These are phyloP conservation scores for Mastigias papua DNA, from an alignment of 30 jellyfish, hydroid and myxozoan genomes.

Conservation along the genomic window DNA sequence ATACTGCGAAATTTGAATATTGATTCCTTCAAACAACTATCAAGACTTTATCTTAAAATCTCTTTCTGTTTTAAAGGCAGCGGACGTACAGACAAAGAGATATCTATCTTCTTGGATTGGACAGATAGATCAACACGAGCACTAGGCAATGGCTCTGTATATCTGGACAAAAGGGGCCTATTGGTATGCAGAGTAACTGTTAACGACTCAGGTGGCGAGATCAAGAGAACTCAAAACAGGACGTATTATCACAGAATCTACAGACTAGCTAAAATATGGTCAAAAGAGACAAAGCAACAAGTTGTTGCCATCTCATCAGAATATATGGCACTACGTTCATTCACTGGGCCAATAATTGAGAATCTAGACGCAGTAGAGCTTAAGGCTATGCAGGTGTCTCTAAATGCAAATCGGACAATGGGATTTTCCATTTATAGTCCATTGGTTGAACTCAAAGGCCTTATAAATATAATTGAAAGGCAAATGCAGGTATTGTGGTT, in stretches of 20 bases:
- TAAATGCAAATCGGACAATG: neutral
- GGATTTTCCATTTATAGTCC: neutral
- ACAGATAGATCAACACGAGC: constrained; percentile 7
- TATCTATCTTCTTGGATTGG: neutral
- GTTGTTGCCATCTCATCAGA: neutral
- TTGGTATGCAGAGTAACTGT: neutral
- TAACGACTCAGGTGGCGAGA: constrained; percentile 45
- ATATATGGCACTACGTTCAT: neutral
- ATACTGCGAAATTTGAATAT: no score
- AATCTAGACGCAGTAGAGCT: neutral
- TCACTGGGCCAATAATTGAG: neutral
- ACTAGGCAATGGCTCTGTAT: constrained; percentile 2
- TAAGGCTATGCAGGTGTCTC: neutral
- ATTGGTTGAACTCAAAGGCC: neutral
- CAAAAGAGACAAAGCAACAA: neutral
- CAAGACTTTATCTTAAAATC: no score
- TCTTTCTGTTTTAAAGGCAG: neutral
- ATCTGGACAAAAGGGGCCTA: neutral
- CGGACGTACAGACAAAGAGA: neutral
- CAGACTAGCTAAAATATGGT: neutral
- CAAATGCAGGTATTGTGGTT: neutral
- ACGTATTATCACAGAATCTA: neutral
- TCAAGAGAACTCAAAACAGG: neutral
- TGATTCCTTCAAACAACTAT: no score
- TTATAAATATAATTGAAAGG: neutral